These are phyloP conservation scores for Chrysodeixis includens DNA, from an alignment of 2,888 invertebrate genomes.

Conservation along the genomic window DNA sequence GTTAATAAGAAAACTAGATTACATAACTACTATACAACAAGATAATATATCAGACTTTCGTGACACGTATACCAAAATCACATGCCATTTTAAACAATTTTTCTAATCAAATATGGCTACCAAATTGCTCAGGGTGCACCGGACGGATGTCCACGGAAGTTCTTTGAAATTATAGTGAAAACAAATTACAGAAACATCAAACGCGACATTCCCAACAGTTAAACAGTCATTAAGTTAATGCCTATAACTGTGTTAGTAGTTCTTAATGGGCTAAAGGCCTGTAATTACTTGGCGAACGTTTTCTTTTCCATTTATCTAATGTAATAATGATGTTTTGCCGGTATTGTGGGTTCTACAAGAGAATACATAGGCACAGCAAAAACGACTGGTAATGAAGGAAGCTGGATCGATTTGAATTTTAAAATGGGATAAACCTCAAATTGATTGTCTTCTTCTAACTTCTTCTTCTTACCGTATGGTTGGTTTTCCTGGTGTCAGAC, in stretches of 20 bases:
- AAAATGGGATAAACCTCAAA: no score
- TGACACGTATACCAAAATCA: background rate
- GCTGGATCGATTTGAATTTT: no score
- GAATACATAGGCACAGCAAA: no score
- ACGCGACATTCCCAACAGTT: constrained; percentile 9
- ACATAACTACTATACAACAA: no score
- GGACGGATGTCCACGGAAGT: background rate
- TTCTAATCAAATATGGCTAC: background rate
- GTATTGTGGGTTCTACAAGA: no score
- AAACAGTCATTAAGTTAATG: constrained; percentile 23
- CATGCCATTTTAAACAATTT: background rate
- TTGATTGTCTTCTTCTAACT: no score
- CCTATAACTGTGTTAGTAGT: constrained; percentile 17
- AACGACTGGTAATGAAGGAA: no score
- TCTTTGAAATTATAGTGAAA: background rate
- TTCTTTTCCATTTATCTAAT: background rate
- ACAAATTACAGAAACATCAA: background rate
- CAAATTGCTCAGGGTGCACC: background rate
- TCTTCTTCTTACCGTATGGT: no score
- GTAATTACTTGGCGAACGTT: constrained; percentile 9
- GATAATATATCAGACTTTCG: background rate
- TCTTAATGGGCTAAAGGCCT: constrained; percentile 20
- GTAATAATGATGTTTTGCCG: background rate
- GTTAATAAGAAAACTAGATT: no score
- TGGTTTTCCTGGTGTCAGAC: no score